Conservation (phyloP, 2,888 invertebrate species). For the Meteorus colon region DNA sequence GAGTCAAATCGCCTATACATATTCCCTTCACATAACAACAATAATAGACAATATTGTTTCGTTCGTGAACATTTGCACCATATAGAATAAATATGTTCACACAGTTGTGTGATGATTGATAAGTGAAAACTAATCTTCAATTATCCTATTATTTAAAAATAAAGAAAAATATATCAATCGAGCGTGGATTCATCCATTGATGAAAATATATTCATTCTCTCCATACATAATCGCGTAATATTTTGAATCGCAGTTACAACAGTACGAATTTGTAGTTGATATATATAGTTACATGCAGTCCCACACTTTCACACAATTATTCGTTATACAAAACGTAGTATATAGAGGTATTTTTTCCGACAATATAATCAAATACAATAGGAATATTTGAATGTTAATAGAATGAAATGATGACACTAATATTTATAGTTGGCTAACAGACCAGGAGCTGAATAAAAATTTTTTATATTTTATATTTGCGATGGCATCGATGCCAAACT, state of each 20-base stretch:
- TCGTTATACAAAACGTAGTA: neutral
- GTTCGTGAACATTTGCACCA: too few relatives aligned
- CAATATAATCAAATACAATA: conserved; percentile 25
- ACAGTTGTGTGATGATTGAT: too few relatives aligned
- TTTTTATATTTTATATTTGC: conserved; percentile 32
- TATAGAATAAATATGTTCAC: too few relatives aligned
- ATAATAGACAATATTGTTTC: neutral
- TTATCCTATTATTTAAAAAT: too few relatives aligned
- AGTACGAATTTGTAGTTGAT: too few relatives aligned
- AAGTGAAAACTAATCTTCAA: too few relatives aligned
- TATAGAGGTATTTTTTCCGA: neutral
- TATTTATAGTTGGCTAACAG: conserved; percentile 25
- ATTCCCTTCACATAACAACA: neutral
- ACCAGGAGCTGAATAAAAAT: conserved; percentile 25
- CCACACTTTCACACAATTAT: conserved; percentile 2
- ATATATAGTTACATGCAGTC: neutral
- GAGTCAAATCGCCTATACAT: neutral
- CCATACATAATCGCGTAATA: too few relatives aligned
- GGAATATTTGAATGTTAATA: conserved; percentile 36
- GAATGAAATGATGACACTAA: conserved; percentile 38
- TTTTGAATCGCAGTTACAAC: too few relatives aligned
- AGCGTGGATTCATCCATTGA: too few relatives aligned
- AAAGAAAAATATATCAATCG: too few relatives aligned
- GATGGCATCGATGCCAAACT: conserved; percentile 36
- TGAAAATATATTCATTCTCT: too few relatives aligned